A percentile compares a stretch with the other conserved stretches of the same genome.
These are phyloP conservation scores for Petrophora chlorosata DNA, from an alignment of 2,888 invertebrate genomes.

Conservation along the genomic window DNA sequence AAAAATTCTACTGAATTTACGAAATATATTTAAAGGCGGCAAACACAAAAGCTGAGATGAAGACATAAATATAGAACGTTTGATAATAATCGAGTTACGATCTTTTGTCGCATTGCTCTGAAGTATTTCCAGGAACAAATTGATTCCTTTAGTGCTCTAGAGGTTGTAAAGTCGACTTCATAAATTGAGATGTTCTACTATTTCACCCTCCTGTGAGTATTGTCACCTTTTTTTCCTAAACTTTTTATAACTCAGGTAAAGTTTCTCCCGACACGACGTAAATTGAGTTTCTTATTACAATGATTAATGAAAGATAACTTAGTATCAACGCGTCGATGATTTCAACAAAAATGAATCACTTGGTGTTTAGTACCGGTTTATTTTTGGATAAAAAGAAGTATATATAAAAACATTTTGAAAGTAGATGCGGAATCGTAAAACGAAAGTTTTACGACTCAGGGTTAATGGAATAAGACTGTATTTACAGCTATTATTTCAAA, in stretches of 20 bases:
- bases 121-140: slow-evolving; percentile 40
- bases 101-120: slow-evolving; percentile 50
- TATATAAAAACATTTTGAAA: not conserved
- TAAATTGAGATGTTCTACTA: slow-evolving; percentile 79
- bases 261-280: slow-evolving; percentile 56
- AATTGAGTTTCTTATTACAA: slow-evolving; percentile 67
- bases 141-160: slow-evolving; percentile 33
- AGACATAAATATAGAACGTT: slow-evolving; percentile 49
- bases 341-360: slow-evolving; percentile 36
- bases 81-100: slow-evolving; percentile 49
- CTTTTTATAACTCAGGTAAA: slow-evolving; percentile 63
- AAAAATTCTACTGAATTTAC: slow-evolving; percentile 37
- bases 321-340: slow-evolving; percentile 40
- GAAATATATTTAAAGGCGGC: slow-evolving; percentile 38
- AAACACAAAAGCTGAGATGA: slow-evolving; percentile 53
- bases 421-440: slow-evolving; percentile 10
- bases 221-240: slow-evolving; percentile 70
- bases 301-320: slow-evolving; percentile 77
- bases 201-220: slow-evolving; percentile 67
- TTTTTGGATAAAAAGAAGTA: not conserved
- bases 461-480: slow-evolving; percentile 17
- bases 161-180: slow-evolving; percentile 47
- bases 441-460: slow-evolving; percentile 6
- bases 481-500: slow-evolving; percentile 26
- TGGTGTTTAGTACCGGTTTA: slow-evolving; percentile 54